Conservation (phyloP, 2,113 vertebrate species). For the Aleadryas rufinucha region DNA sequence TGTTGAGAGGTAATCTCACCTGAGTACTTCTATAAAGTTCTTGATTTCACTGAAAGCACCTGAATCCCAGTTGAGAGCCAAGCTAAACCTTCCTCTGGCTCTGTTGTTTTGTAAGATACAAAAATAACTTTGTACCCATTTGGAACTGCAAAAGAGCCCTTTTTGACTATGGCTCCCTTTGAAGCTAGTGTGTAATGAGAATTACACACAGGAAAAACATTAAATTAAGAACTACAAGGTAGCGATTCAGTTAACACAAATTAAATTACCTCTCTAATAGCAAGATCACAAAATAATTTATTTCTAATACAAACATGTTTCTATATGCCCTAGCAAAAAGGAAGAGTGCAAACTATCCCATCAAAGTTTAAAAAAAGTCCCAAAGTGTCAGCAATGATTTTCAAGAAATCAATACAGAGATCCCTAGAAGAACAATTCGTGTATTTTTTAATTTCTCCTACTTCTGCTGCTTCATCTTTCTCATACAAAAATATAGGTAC, state of each 20-base stretch:
- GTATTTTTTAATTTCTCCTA: neutral
- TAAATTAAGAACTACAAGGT: neutral
- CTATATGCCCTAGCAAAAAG: neutral
- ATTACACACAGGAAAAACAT: neutral
- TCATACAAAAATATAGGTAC: neutral
- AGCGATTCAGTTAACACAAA: neutral
- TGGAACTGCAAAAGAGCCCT: neutral
- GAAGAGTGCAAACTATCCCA: neutral
- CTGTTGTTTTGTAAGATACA: neutral
- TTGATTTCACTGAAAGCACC: neutral
- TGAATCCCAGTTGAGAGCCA: neutral
- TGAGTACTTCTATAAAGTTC: neutral
- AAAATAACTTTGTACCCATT: neutral
- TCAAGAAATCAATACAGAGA: neutral
- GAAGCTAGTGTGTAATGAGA: neutral
- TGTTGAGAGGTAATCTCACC: neutral
- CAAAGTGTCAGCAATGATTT: neutral
- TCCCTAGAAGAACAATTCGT: neutral
- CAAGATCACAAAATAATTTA: neutral
- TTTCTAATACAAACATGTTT: neutral
- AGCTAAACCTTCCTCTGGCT: neutral
- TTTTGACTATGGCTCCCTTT: neutral
- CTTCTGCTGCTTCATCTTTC: neutral
- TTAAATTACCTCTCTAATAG: neutral
- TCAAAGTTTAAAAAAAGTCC: neutral